Conservation (phyloP, 2,888 invertebrate species). For the Eretmocerus hayati region DNA sequence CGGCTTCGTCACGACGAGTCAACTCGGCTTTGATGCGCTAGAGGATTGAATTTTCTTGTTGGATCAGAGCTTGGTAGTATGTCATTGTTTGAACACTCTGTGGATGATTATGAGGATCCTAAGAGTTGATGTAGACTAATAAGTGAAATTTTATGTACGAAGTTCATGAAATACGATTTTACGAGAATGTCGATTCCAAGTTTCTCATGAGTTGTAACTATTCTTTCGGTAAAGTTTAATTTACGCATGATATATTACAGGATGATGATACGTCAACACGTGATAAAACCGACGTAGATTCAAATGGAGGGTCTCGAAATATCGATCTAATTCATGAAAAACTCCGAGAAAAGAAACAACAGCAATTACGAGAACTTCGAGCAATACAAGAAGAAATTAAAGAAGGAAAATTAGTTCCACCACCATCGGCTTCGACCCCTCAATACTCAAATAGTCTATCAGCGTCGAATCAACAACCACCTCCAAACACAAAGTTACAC, state of each 20-base stretch:
- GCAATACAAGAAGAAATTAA: conserved; percentile 83
- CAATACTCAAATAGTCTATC: conserved; percentile 38
- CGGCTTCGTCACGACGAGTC: too few species aligned
- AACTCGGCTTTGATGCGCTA: too few species aligned
- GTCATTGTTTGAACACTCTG: too few species aligned
- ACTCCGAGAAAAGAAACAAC: conserved; percentile 79
- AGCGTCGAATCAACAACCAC: conserved; percentile 46
- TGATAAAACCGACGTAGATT: conserved; percentile 59
- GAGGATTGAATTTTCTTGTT: too few species aligned
- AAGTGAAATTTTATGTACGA: too few species aligned
- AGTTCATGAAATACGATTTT: too few species aligned
- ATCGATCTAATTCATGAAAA: conserved; percentile 66
- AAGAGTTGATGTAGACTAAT: too few species aligned
- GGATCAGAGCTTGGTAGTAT: too few species aligned
- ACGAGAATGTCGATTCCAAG: too few species aligned
- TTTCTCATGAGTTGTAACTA: too few species aligned
- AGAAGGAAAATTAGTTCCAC: conserved; percentile 67
- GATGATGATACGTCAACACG: conserved; percentile 43
- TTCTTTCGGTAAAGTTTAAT: background rate
- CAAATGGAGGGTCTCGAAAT: conserved; percentile 60
- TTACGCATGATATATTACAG: too few species aligned
- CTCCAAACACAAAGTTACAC: conserved; percentile 53
- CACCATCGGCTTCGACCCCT: conserved; percentile 52
- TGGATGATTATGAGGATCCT: too few species aligned
- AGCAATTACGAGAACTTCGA: conserved; percentile 74